A percentile compares a stretch with the other conserved stretches of the same genome.
phyloP scores from a whole-genome alignment of 1,140 invertebrate genomes.

The Andricus grossulariae region DNA sequence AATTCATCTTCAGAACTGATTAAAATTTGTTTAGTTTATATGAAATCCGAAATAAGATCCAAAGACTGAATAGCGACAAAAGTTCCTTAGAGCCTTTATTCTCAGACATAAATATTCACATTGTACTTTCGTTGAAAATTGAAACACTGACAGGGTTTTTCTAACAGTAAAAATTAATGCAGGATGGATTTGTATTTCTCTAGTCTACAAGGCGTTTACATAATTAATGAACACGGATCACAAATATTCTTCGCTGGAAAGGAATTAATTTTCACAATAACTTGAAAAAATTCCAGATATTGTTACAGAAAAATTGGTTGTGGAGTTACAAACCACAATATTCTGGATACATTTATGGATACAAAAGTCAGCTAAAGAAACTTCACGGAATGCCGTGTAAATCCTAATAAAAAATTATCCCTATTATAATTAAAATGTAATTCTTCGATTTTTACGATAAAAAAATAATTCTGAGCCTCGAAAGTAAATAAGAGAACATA shows the following conservation, averaged over 20 bases:
- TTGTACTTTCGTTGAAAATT: neutral
- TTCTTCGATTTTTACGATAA: neutral
- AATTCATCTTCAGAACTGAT: too few species aligned
- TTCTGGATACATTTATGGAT: slow-evolving; percentile 13
- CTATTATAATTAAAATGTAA: neutral
- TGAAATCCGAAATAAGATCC: too few species aligned
- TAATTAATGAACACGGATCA: neutral
- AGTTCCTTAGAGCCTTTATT: neutral
- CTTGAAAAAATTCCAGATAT: neutral
- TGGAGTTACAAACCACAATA: neutral
- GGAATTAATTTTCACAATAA: neutral
- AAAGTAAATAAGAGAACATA: slow-evolving; percentile 1
- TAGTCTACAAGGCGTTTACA: slow-evolving; percentile 22
- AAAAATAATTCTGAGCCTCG: neutral
- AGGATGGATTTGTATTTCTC: neutral
- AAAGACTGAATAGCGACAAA: neutral
- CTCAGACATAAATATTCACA: neutral
- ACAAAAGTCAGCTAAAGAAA: neutral
- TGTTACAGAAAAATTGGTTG: neutral
- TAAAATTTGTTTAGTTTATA: too few species aligned
- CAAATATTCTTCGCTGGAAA: neutral
- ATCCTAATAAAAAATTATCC: neutral
- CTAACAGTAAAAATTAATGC: neutral
- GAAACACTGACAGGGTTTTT: neutral
- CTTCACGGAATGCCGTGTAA: neutral